phyloP scores from a whole-genome alignment of 2,888 invertebrate genomes.

The Synanthedon myopaeformis region DNA sequence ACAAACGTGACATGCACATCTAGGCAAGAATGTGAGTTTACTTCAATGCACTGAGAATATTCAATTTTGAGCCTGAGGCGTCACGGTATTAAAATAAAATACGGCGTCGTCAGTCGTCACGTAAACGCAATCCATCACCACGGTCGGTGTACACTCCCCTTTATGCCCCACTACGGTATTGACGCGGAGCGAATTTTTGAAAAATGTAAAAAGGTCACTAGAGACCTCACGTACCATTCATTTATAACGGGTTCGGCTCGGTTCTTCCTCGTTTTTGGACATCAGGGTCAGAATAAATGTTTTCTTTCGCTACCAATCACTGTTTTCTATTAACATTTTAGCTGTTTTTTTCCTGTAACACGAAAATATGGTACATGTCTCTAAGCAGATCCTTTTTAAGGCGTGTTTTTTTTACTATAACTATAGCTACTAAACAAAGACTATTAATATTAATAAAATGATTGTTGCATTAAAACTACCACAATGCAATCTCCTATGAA shows the following conservation, averaged over 20 bases:
- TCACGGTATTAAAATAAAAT: slow-evolving; percentile 63
- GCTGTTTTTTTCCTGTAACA: not conserved
- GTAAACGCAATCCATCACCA: slow-evolving; percentile 63
- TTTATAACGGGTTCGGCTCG: slow-evolving; percentile 53
- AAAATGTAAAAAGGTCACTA: slow-evolving; percentile 66
- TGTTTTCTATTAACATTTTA: not conserved
- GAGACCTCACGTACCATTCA: slow-evolving; percentile 54
- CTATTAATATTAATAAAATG: too few relatives aligned
- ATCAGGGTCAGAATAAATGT: slow-evolving; percentile 32
- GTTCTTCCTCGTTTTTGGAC: slow-evolving; percentile 24
- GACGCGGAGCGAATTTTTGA: slow-evolving; percentile 63
- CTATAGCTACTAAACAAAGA: too few relatives aligned
- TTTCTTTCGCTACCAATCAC: slow-evolving; percentile 20
- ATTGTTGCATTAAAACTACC: too few relatives aligned
- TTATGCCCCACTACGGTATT: slow-evolving; percentile 34
- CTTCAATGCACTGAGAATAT: slow-evolving; percentile 55
- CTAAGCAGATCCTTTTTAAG: too few relatives aligned
- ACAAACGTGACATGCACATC: not conserved
- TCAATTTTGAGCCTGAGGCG: slow-evolving; percentile 61
- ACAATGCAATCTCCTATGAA: too few relatives aligned
- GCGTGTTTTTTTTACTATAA: too few relatives aligned
- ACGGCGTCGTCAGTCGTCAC: slow-evolving; percentile 46
- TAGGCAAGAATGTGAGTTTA: slow-evolving; percentile 11
- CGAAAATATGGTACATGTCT: too few relatives aligned
- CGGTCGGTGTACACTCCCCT: slow-evolving; percentile 23